These are phyloP conservation scores for Grus americana DNA, from an alignment of 2,113 vertebrate species.

Conservation along the genomic window DNA sequence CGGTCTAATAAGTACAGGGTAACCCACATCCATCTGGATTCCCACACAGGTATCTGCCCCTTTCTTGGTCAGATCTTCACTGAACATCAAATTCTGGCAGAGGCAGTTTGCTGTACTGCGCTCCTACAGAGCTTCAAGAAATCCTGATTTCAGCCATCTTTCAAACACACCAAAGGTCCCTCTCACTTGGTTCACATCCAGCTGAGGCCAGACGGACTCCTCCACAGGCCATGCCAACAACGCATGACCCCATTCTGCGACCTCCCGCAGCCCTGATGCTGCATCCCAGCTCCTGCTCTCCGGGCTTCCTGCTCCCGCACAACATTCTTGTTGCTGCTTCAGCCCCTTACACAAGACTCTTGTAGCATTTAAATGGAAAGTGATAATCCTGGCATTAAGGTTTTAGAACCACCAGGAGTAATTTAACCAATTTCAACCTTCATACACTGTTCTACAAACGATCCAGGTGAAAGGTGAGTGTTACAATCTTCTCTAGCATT, in stretches of 20 bases:
- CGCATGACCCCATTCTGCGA: neutral
- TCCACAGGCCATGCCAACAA: neutral
- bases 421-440: neutral
- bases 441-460: neutral
- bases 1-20: neutral
- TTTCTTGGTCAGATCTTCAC: neutral
- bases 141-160: neutral
- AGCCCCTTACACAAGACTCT: neutral
- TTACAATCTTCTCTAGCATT: neutral
- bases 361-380: neutral
- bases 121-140: neutral
- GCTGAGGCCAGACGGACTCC: neutral
- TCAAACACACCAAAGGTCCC: neutral
- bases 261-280: neutral
- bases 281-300: neutral
- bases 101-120: neutral
- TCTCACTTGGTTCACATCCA: neutral
- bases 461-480: neutral
- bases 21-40: neutral
- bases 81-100: neutral
- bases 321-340: neutral
- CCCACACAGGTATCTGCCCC: neutral
- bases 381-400: neutral
- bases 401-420: neutral
- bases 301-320: neutral